phyloP scores from a whole-genome alignment of 2,113 vertebrate species.

The Nettapus auritus region DNA sequence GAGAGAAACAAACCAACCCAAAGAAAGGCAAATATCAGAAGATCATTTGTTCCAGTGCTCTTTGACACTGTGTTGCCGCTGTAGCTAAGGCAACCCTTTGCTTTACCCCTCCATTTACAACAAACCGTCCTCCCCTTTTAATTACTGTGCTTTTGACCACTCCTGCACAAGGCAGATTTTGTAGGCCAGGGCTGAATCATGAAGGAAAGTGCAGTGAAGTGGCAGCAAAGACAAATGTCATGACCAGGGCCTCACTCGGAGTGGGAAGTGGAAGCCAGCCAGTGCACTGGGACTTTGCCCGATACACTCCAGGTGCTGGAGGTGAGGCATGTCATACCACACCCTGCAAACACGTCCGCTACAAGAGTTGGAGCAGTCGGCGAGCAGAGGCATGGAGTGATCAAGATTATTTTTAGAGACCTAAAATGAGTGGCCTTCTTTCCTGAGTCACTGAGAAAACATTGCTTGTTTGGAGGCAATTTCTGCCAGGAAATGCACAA shows the following conservation, averaged over 20 bases:
- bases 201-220: background rate
- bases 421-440: background rate
- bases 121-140: background rate
- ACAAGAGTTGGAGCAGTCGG: background rate
- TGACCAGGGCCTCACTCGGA: background rate
- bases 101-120: background rate
- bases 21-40: background rate
- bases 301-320: accelerated
- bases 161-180: background rate
- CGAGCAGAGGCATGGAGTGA: background rate
- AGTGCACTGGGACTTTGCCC: background rate
- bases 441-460: slow-evolving; percentile 21
- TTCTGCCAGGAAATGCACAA: background rate
- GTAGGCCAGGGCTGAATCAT: background rate
- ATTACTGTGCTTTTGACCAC: background rate
- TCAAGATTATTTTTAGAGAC: slow-evolving; percentile 34
- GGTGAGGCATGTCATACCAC: background rate
- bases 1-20: background rate
- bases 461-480: background rate
- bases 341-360: background rate
- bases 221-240: background rate
- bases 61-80: background rate
- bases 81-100: background rate
- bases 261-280: background rate
- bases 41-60: background rate